phyloP scores from a whole-genome alignment of 2,888 invertebrate genomes.

The Autographa gamma region DNA sequence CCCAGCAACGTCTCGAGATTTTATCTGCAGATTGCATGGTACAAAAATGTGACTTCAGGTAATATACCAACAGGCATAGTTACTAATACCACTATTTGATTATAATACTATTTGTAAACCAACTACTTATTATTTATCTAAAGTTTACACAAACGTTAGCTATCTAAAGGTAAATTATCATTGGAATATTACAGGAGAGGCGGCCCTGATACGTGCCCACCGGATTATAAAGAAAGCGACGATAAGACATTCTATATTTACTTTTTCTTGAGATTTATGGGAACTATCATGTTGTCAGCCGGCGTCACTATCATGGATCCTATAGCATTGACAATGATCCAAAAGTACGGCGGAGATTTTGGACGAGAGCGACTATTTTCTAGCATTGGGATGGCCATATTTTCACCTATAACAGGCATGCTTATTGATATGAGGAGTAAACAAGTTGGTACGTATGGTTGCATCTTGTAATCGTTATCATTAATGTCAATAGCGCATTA shows the following conservation, averaged over 20 bases:
- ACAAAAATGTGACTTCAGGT: slow-evolving; percentile 93
- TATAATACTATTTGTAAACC: slow-evolving; percentile 66
- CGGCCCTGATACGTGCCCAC: slow-evolving; percentile 93
- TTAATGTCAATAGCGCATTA: slow-evolving; percentile 76
- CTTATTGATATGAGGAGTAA: slow-evolving; percentile 92
- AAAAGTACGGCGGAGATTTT: slow-evolving; percentile 94
- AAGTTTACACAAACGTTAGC: slow-evolving; percentile 64
- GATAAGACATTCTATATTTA: slow-evolving; percentile 95
- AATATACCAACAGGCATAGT: slow-evolving; percentile 49
- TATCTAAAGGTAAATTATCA: slow-evolving; percentile 70
- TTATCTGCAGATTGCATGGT: slow-evolving; percentile 92
- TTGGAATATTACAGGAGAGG: slow-evolving; percentile 89
- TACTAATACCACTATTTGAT: slow-evolving; percentile 57
- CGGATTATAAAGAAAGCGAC: slow-evolving; percentile 93
- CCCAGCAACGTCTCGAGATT: slow-evolving; percentile 88
- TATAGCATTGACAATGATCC: slow-evolving; percentile 95
- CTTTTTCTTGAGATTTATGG: slow-evolving; percentile 93
- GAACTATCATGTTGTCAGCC: slow-evolving; percentile 94
- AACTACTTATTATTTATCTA: slow-evolving; percentile 67
- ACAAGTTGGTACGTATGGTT: slow-evolving; percentile 84
- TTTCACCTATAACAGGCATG: slow-evolving; percentile 94
- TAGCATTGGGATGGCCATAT: slow-evolving; percentile 94
- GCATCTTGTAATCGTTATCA: slow-evolving; percentile 80
- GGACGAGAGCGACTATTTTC: slow-evolving; percentile 94
- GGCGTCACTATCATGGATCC: slow-evolving; percentile 97